These are phyloP conservation scores for Dasyornis broadbenti DNA, from an alignment of 2,113 vertebrate genomes.

Conservation along the genomic window DNA sequence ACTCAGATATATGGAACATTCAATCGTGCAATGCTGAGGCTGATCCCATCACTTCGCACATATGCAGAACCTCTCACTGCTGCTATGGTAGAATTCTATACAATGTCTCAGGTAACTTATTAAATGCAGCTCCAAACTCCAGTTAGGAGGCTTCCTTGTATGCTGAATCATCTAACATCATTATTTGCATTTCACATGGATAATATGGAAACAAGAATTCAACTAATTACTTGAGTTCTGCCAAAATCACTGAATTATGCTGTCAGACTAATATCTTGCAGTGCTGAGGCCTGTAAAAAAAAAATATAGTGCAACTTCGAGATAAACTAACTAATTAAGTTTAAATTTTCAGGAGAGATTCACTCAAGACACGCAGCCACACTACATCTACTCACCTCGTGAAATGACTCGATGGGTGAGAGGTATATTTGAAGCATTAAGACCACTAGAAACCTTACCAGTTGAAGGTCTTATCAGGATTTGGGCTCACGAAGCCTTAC, in stretches of 20 bases:
- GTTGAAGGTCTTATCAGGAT: conserved; percentile 97
- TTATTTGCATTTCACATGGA: not conserved
- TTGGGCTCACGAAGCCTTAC: conserved; percentile 98
- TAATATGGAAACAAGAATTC: not conserved
- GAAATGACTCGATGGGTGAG: conserved; percentile 99
- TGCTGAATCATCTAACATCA: not conserved
- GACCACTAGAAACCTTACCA: conserved; percentile 92
- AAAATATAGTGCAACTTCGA: not conserved
- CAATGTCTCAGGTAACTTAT: conserved; percentile 91
- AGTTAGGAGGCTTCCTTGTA: not conserved
- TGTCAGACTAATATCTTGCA: not conserved
- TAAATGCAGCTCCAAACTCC: not conserved
- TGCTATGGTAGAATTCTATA: conserved; percentile 99
- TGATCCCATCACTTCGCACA: conserved; percentile 92
- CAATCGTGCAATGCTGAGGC: conserved; percentile 95
- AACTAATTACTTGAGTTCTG: not conserved
- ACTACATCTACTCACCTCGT: conserved; percentile 98
- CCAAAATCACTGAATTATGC: fast-evolving
- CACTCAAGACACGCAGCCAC: conserved; percentile 96
- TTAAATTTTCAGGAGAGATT: conserved; percentile 85
- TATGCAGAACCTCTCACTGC: conserved; percentile 96
- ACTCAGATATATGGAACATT: conserved; percentile 99
- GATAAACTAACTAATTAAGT: not conserved
- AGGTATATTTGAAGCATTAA: conserved; percentile 92
- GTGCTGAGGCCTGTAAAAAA: not conserved